Percentiles rank a stretch among this genome's conserved stretches.
Evolutionary conservation across 2,797 vertebrate species (phyloP).

Genomic region (Florisuga fusca): DNA sequence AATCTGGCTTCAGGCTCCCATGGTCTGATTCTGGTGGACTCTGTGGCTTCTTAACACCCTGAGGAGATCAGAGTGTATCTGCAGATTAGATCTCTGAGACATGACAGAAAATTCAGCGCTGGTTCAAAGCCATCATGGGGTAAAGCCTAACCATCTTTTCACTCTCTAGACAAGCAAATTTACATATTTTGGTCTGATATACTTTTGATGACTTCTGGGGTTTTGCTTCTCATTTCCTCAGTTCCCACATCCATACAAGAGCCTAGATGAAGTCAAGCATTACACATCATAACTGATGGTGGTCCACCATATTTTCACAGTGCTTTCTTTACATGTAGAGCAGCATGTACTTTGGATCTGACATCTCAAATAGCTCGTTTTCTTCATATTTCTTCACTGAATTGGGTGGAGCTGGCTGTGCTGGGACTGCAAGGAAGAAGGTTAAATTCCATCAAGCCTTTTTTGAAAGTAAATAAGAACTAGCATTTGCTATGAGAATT

Average conservation of each 20-base stretch:
- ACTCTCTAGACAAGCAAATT: not conserved
- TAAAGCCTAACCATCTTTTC: not conserved
- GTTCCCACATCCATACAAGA: not conserved
- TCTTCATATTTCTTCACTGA: conserved; percentile 13
- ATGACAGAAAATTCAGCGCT: not conserved
- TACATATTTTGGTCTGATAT: not conserved
- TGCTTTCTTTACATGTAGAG: not conserved
- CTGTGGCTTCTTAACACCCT: not conserved
- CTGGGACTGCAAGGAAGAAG: not conserved
- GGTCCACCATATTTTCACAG: not conserved
- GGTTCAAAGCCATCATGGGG: not conserved
- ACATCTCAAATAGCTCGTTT: not conserved
- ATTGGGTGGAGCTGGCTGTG: not conserved
- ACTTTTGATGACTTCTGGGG: not conserved
- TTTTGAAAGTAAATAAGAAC: not conserved
- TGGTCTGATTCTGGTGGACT: not conserved
- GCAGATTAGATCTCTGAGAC: not conserved
- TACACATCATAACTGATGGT: not conserved
- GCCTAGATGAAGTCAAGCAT: not conserved
- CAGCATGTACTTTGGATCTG: not conserved
- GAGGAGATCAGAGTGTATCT: not conserved
- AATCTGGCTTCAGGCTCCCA: not conserved
- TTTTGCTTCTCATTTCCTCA: not conserved
- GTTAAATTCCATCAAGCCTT: not conserved
- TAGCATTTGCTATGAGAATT: not conserved